Conservation (phyloP, 1,140 invertebrate species). For the Chironomus striatipennis region DNA sequence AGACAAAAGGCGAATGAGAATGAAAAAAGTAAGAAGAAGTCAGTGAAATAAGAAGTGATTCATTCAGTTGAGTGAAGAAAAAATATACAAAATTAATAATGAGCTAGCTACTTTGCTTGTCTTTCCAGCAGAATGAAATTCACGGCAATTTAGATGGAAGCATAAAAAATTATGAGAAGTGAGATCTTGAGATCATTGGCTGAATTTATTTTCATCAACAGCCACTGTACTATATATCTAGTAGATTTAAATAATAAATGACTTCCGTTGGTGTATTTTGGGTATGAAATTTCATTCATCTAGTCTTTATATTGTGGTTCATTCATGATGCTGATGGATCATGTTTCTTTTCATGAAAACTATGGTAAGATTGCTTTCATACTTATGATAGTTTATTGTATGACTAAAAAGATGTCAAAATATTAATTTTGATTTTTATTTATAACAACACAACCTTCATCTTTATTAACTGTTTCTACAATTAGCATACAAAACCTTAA, state of each 20-base stretch:
- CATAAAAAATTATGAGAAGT: not conserved
- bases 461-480: no score
- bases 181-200: not conserved
- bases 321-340: not conserved
- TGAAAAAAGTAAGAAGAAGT: no score
- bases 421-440: no score
- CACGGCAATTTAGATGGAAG: not conserved
- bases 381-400: no score
- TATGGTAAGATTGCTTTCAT: no score
- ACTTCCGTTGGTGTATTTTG: not conserved
- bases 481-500: no score
- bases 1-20: no score
- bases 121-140: not conserved
- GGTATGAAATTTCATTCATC: not conserved
- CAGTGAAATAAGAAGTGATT: no score
- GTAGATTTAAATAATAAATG: constrained; percentile 3
- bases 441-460: no score
- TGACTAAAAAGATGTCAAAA: no score
- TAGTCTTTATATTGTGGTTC: not conserved
- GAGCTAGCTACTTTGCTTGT: not conserved
- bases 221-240: not conserved
- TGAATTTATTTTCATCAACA: constrained; percentile 1
- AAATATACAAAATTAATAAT: not conserved
- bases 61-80: not conserved
- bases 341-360: not conserved